Evolutionary conservation across 2,113 vertebrate species (phyloP), one percentile per base, ranked within the genome.

Genomic region (Brachyistius frenatus): DNA sequence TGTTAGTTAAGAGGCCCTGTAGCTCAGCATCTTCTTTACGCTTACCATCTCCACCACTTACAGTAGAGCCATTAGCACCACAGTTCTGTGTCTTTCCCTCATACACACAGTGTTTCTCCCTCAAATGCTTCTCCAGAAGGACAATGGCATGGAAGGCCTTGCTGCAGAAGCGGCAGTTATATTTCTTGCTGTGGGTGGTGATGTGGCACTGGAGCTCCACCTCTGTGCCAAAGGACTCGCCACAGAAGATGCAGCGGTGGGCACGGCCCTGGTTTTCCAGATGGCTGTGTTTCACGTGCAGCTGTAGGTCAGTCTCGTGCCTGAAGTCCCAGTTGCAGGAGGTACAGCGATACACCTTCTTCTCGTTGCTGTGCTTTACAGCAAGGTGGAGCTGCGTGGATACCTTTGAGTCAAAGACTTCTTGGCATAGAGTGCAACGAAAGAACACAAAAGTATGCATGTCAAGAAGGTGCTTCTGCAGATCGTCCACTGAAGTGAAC

Each of bases 391-490:
- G 96, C 73, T 99, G 98, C 72, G 99, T 98, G 47, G 98, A 99
- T 46, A 99, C 98, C 87, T 99, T 99, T 3, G 98, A 99, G 94
- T 99, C 98, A 37, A 99, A 99, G 62, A 99, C 97, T 73, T 99
- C 98, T 85, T 99, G 98, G 91, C 98, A 99, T 69, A 99, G 93
- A 44, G 98, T 99, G 86, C 98, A 99, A 87, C 97, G 98, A 91
- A 98, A 99, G 89, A 99, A 98, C 76, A 99, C 98, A 1, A 99
- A 99, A 0, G 98, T 99, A 82, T 99, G 98, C 98, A 99, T 99
- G 93, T 99, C 98, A 3, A 99, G 91, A 23, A 99, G 93, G 90
- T 99, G 98, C 89, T 99, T 99, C 93, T 99, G 98, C 66, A 99
- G 94, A 91, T 99, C 98, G 62, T 99, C 98, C 89, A 99, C 98